Evolutionary conservation across 2,797 vertebrate genomes (phyloP).

Genomic region (Malacoctenus gilli): DNA sequence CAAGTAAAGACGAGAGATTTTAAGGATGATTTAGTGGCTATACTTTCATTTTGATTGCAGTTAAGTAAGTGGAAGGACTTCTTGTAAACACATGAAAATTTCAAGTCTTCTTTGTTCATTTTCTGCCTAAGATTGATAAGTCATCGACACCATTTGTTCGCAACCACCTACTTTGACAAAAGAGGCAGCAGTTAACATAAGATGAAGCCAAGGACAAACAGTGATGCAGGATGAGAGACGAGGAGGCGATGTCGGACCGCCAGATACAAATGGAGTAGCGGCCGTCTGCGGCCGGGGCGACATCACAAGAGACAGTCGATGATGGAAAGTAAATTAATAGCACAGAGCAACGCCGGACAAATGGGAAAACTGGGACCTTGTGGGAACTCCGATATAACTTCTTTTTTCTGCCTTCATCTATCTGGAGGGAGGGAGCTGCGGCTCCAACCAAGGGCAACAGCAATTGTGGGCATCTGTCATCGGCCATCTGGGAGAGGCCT

Average conservation of each 20-base stretch:
- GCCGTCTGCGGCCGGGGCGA: not conserved
- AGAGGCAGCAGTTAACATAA: constrained; percentile 25
- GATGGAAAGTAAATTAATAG: constrained; percentile 22
- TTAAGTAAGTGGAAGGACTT: no score
- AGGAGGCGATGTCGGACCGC: constrained; percentile 2
- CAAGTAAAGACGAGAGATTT: no score
- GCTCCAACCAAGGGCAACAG: constrained; percentile 71
- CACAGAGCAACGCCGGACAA: constrained; percentile 31
- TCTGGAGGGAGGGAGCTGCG: constrained; percentile 48
- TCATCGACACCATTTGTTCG: no score
- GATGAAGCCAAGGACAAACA: constrained; percentile 41
- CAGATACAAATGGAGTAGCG: not conserved
- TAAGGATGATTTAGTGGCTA: no score
- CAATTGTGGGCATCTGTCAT: constrained; percentile 76
- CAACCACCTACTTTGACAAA: no score
- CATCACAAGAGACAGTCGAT: constrained; percentile 5
- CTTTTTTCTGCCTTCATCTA: constrained; percentile 27
- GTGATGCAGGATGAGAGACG: constrained; percentile 2
- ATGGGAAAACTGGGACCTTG: constrained; percentile 27
- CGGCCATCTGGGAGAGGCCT: constrained; percentile 72
- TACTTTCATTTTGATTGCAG: no score
- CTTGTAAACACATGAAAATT: no score
- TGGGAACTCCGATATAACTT: constrained; percentile 28
- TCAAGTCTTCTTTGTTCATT: no score
- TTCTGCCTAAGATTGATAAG: no score